A percentile compares a stretch with the other conserved stretches of the same genome.
Conservation (phyloP, 2,888 invertebrate genomes). For the Pherbina coryleti region DNA sequence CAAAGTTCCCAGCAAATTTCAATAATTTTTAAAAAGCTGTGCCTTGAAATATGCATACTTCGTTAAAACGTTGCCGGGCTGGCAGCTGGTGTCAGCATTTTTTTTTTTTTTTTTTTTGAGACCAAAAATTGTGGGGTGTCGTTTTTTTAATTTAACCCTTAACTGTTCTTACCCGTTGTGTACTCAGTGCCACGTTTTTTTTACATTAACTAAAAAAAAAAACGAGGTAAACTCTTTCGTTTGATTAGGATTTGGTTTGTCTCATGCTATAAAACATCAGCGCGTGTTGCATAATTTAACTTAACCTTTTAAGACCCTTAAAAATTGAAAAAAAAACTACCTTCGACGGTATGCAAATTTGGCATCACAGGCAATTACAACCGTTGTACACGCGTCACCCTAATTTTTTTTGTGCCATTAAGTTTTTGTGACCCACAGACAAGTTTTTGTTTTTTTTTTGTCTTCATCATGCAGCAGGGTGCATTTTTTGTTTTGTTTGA, state of each 20-base stretch:
- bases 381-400: slow-evolving; percentile 47
- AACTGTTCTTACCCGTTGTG: too few relatives aligned
- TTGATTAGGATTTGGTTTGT: slow-evolving; percentile 2
- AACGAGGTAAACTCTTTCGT: not conserved
- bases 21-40: too few relatives aligned
- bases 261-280: slow-evolving; percentile 12
- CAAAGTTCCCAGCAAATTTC: too few relatives aligned
- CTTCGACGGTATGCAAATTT: slow-evolving; percentile 52
- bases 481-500: not conserved
- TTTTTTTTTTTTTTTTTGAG: not conserved
- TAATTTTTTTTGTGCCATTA: slow-evolving; percentile 38
- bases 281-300: slow-evolving; percentile 39
- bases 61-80: not conserved
- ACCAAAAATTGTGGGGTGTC: slow-evolving; percentile 22
- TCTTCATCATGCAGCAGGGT: slow-evolving; percentile 18
- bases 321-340: not conserved
- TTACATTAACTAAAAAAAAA: too few relatives aligned
- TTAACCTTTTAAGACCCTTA: slow-evolving; percentile 37
- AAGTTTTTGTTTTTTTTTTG: not conserved
- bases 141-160: not conserved
- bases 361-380: slow-evolving; percentile 50
- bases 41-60: too few relatives aligned
- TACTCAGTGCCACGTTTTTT: too few relatives aligned
- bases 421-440: slow-evolving; percentile 9
- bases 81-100: slow-evolving; percentile 17